Percentiles rank a stretch among this genome's conserved stretches.
These are phyloP conservation scores for Whitmania pigra DNA, from an alignment of 1,140 invertebrate genomes.

Conservation along the genomic window DNA sequence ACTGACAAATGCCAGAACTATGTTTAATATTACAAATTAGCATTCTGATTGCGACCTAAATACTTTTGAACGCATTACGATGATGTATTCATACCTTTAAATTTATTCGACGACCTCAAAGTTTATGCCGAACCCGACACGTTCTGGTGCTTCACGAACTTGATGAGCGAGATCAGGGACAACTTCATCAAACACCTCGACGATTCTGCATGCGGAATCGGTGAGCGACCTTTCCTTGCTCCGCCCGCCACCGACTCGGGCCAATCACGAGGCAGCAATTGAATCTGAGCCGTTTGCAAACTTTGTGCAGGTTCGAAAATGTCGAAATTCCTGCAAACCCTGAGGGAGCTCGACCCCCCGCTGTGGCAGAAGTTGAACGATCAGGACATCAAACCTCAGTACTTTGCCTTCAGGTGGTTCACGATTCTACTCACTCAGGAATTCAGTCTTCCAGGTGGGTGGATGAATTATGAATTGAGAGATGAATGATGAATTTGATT, in stretches of 20 bases:
- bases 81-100: too few relatives aligned
- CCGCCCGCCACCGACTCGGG: neutral
- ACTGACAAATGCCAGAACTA: too few relatives aligned
- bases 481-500: neutral
- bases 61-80: too few relatives aligned
- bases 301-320: conserved; percentile 34
- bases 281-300: conserved; percentile 50
- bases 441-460: conserved; percentile 66
- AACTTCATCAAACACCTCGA: conserved; percentile 87
- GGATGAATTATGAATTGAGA: neutral
- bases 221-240: conserved; percentile 40
- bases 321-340: conserved; percentile 56
- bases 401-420: conserved; percentile 92
- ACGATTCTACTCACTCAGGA: conserved; percentile 92
- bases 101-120: conserved; percentile 46
- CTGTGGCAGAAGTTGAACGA: conserved; percentile 61
- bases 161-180: conserved; percentile 92
- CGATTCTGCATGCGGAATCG: conserved; percentile 54
- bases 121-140: conserved; percentile 89
- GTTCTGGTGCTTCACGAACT: conserved; percentile 92
- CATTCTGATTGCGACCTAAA: too few relatives aligned
- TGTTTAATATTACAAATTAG: too few relatives aligned
- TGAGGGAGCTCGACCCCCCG: conserved; percentile 62
- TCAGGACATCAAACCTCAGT: conserved; percentile 81
- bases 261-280: neutral